Evolutionary conservation across 92 coral and sea anemone genomes (phyloP).

Genomic region (Parazoanthus swiftii): DNA sequence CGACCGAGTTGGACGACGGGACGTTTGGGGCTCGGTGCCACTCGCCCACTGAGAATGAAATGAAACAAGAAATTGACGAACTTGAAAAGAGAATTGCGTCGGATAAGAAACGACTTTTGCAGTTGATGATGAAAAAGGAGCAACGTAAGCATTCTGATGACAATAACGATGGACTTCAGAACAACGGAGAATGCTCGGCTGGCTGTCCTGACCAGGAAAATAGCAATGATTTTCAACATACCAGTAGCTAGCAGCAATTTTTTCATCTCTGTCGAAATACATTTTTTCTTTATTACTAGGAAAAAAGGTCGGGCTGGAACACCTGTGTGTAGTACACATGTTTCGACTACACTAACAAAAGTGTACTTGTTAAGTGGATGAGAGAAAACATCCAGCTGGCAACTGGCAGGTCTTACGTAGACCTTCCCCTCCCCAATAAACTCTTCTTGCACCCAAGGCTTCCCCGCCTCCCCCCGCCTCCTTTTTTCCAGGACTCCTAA

Average conservation of each 20-base stretch:
- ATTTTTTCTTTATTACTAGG: not conserved
- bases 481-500: no score
- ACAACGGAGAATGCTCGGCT: not conserved
- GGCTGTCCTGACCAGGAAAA: not conserved
- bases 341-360: not conserved
- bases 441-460: no score
- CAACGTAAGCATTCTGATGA: conserved; percentile 21
- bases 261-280: not conserved
- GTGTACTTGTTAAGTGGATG: not conserved
- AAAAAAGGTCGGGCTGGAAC: not conserved
- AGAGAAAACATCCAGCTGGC: not conserved
- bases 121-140: conserved; percentile 66
- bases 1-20: not conserved
- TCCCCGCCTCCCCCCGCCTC: no score
- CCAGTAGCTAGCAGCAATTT: not conserved
- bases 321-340: not conserved
- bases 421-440: no score
- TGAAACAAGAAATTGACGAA: conserved; percentile 79
- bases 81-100: conserved; percentile 71
- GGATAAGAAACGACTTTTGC: conserved; percentile 64
- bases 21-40: not conserved
- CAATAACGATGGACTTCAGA: not conserved
- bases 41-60: conserved; percentile 61
- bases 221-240: not conserved
- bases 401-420: not conserved